Base-by-base conservation (phyloP, 2,113 vertebrate species). In the Gopherus flavomarginatus region DNA sequence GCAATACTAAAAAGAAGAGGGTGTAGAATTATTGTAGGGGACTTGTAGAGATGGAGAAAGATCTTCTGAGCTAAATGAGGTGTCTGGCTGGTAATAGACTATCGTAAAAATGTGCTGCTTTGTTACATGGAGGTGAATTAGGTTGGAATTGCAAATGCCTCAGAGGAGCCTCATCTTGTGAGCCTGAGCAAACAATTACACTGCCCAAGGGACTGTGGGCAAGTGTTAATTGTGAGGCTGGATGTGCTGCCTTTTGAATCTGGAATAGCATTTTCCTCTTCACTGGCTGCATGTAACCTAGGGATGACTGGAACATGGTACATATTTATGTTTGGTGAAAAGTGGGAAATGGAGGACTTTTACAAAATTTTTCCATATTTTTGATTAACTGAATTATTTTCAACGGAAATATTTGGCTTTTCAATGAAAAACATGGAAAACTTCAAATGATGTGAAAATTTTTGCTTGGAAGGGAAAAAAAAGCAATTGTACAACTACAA, bases 381-480 rank as follows among this genome's bases (percentile, higher is more conserved):
- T 49, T 89, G 42, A 44, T 91, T n/a, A 87, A 62, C 84, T 56
- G 88, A 90, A 89, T 93, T 85, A 2, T 59, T 91, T 38, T 65
- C 38, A 42, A 56, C 2, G 57, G 35, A 90, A 72, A 35, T 8
- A 19, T 78, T 93, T 57, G 82, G 49, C 87, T 85, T 93, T 94
- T 91, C 29, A 53, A n/a, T 5, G 29, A 91, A 95, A n/a, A 93
- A 87, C 26, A 87, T 0, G 75, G 77, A 50, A 96, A 94, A 80
- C 47, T 3, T 38, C n/a, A 93, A 95, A 94, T 24, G 93, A 93
- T 95, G 17, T 11, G 35, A 26, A 56, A 38, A 19, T 59, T 93
- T 93, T 92, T 62, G 26, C 57, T 57, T 81, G 93, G 42, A 4
- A 81, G 35, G 49, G 81, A 44, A 80, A 88, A 53, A 80, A 14